phyloP scores from a whole-genome alignment of 2,888 invertebrate genomes.

The Phengaris arion region DNA sequence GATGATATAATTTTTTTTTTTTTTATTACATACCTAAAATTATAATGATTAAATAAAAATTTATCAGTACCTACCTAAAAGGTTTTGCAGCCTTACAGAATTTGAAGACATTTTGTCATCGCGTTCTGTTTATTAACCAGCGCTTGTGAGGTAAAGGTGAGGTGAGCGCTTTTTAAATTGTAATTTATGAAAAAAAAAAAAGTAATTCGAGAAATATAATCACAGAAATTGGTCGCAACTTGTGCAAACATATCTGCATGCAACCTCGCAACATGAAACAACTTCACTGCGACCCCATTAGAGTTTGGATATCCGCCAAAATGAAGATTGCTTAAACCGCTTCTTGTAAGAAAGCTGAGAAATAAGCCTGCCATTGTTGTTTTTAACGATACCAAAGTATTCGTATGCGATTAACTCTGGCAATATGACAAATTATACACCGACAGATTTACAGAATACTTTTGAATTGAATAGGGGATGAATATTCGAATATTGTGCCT shows the following conservation, averaged over 20 bases:
- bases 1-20: no score
- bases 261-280: conserved; percentile 42
- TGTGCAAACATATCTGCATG: conserved; percentile 36
- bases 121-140: no score
- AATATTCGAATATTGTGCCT: background rate
- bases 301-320: conserved; percentile 47
- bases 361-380: conserved; percentile 24
- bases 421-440: conserved; percentile 17
- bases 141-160: no score
- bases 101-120: no score
- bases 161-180: no score
- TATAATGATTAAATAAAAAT: no score
- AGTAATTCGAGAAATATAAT: conserved; percentile 24
- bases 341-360: conserved; percentile 35
- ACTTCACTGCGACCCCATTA: conserved; percentile 46
- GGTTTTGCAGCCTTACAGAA: no score
- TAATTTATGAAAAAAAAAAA: no score
- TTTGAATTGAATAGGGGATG: background rate
- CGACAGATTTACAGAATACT: conserved; percentile 1
- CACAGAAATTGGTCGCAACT: conserved; percentile 28
- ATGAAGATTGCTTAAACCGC: conserved; percentile 42
- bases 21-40: no score
- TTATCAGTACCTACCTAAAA: no score
- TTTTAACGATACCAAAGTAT: conserved; percentile 18
- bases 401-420: conserved; percentile 11